Evolutionary conservation across 1,140 invertebrate genomes (phyloP).

Genomic region (Belonocnema kinseyi): DNA sequence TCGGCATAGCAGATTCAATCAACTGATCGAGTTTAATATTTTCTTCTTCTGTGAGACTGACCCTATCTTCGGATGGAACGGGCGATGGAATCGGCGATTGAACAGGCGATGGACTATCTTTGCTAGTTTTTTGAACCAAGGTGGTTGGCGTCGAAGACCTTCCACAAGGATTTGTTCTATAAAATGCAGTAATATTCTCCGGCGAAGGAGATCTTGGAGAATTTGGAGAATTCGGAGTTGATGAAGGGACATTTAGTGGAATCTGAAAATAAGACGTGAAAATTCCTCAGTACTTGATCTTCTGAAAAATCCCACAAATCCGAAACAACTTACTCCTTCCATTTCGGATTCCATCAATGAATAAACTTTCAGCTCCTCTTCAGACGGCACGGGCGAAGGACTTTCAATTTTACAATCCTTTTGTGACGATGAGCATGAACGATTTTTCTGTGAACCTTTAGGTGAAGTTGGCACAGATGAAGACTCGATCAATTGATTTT

Average conservation of each 20-base stretch:
- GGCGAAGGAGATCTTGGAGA: not conserved
- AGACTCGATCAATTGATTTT: not conserved
- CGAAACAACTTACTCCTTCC: too few relatives aligned
- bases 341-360: too few relatives aligned
- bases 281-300: too few relatives aligned
- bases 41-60: slow-evolving; percentile 65
- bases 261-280: too few relatives aligned
- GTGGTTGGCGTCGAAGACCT: slow-evolving; percentile 41
- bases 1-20: slow-evolving; percentile 68
- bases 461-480: slow-evolving; percentile 12
- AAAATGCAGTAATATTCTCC: slow-evolving; percentile 13
- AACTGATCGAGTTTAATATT: slow-evolving; percentile 67
- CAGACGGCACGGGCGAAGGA: not conserved
- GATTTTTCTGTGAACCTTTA: not conserved
- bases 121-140: not conserved
- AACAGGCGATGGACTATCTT: not conserved
- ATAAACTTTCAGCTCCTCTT: too few relatives aligned
- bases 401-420: slow-evolving; percentile 1
- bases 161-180: slow-evolving; percentile 41
- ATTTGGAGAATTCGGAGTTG: not conserved
- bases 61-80: slow-evolving; percentile 53
- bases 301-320: too few relatives aligned
- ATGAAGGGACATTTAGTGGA: too few relatives aligned
- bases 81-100: too few relatives aligned
- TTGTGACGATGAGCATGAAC: not conserved